phyloP scores from a whole-genome alignment of 1,140 invertebrate genomes.

The Drosophila cardini region DNA sequence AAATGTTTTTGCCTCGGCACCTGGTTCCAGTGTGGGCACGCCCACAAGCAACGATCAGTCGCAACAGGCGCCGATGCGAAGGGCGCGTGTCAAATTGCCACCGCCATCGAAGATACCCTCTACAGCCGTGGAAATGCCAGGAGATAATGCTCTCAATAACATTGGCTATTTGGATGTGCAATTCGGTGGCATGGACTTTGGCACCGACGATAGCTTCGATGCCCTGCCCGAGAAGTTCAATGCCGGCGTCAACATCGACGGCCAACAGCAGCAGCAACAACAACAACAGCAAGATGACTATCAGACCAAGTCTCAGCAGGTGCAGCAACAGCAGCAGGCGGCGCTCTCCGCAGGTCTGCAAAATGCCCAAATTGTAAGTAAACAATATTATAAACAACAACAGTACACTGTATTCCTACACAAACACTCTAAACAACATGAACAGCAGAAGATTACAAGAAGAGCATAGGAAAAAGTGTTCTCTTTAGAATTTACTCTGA shows the following conservation, averaged over 20 bases:
- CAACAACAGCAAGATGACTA: constrained; percentile 77
- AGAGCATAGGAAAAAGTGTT: too few species aligned
- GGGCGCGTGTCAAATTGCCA: constrained; percentile 91
- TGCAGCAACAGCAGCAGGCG: constrained; percentile 60
- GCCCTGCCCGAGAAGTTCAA: constrained; percentile 85
- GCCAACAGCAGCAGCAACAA: constrained; percentile 52
- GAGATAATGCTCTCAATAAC: constrained; percentile 89
- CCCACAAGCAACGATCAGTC: constrained; percentile 67
- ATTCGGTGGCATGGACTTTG: constrained; percentile 96
- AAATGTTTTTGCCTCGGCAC: constrained; percentile 77
- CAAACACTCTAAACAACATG: too few species aligned
- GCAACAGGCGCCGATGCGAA: constrained; percentile 88
- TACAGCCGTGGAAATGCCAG: constrained; percentile 97
- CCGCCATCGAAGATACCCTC: constrained; percentile 97
- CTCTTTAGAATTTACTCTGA: too few species aligned
- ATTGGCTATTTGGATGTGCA: constrained; percentile 95
- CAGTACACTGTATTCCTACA: too few species aligned
- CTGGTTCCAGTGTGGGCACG: constrained; percentile 63
- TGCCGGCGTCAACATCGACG: constrained; percentile 75
- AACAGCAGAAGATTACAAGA: too few species aligned
- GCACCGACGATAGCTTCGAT: constrained; percentile 87
- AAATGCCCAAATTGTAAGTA: constrained; percentile 79
- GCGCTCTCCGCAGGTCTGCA: constrained; percentile 73
- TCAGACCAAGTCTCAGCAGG: constrained; percentile 71
- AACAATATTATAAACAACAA: not conserved